A percentile compares a stretch with the other conserved stretches of the same genome.
These are phyloP conservation scores for Thalassophryne amazonica DNA, from an alignment of 2,797 vertebrate species.

Conservation along the genomic window DNA sequence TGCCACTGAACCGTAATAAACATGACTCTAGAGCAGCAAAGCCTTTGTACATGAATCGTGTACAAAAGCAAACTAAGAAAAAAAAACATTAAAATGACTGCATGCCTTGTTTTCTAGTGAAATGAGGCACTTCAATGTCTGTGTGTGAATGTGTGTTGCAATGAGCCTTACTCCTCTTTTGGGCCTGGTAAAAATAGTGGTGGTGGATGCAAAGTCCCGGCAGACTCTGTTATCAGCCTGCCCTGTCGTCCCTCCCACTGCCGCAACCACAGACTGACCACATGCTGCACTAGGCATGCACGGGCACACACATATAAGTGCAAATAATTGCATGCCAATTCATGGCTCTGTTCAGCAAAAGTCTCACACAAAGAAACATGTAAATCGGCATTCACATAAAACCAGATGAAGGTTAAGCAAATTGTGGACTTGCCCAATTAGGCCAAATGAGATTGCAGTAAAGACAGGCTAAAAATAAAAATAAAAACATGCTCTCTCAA, in stretches of 20 bases:
- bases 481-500: constrained; percentile 26
- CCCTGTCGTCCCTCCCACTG: constrained; percentile 65
- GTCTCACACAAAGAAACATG: constrained; percentile 43
- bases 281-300: constrained; percentile 36
- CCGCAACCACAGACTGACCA: constrained; percentile 71
- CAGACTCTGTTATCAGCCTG: constrained; percentile 77
- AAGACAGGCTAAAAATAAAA: constrained; percentile 54
- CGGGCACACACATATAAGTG: constrained; percentile 30
- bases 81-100: constrained; percentile 33
- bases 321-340: constrained; percentile 53
- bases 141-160: constrained; percentile 41
- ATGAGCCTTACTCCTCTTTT: constrained; percentile 61
- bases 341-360: constrained; percentile 50
- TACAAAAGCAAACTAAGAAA: no score
- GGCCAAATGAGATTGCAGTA: constrained; percentile 56
- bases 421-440: constrained; percentile 59
- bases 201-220: constrained; percentile 74
- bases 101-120: constrained; percentile 46
- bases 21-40: no score
- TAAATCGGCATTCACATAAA: constrained; percentile 60
- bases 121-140: constrained; percentile 31
- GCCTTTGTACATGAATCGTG: no score
- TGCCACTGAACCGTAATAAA: no score
- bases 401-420: constrained; percentile 47
- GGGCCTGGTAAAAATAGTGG: constrained; percentile 74